Base-by-base conservation (phyloP, 1,140 invertebrate species). In the Mesaphorura yosii region DNA sequence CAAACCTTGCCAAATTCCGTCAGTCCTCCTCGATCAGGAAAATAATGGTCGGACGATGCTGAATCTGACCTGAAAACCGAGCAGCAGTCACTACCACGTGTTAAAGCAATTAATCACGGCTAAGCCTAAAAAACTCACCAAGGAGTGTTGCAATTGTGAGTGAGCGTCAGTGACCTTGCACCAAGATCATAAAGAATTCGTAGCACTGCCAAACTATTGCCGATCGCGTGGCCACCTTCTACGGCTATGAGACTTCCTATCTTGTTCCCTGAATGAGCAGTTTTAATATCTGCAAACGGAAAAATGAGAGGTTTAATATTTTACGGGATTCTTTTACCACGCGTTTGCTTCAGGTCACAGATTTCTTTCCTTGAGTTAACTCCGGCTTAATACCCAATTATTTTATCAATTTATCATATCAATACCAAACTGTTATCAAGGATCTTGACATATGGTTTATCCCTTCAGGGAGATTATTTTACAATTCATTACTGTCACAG, bases 1-100 rank as follows among this genome's bases (percentile, higher is more conserved):
- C 67, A 71, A 69, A 85, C 83, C 78, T 79, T 81, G 70, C 82
- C 83, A 58, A 85, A 85, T 66, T 80, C 76, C 25, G 81, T 82
- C 52, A 85, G 76, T 57, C 82, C 82, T 50, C 55, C 55, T 20
- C 58, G 48, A 37, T 59, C 57, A 25, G 61, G 61, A 14, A 63
- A 48, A 37, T 52, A 59, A 28, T 57, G 54, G 28, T 63, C 61
- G n/a, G 54, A 57, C 25, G 58, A 53, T 25, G 61, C 61, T 37
- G 61, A 51, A 31, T 63, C 61, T 23, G 61, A 57, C 60, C 60
- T 62, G 12, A 48, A 38, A 17, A 54, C n/a, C n/a, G n/a, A n/a
- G n/a, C n/a, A n/a, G n/a, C n/a, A n/a, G n/a, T n/a, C n/a, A n/a
- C n/a, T n/a, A n/a, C n/a, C n/a, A n/a, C n/a, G n/a, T n/a, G n/a